phyloP scores from a whole-genome alignment of 2,888 invertebrate genomes.

The Limnephilus marmoratus region DNA sequence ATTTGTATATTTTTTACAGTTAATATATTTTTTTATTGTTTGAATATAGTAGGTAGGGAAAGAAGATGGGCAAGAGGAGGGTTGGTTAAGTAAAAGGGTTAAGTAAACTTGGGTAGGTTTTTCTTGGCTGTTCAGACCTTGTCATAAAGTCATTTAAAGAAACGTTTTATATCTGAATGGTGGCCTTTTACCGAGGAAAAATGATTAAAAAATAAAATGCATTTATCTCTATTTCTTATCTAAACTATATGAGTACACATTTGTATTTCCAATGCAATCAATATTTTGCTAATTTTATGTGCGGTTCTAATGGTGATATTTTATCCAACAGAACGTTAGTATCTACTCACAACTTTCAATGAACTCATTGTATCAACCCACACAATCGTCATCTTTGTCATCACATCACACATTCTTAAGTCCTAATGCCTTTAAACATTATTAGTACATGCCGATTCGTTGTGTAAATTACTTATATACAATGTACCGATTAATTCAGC shows the following conservation, averaged over 20 bases:
- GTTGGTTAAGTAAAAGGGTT: neutral
- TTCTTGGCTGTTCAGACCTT: too few species aligned
- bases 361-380: neutral
- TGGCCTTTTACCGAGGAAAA: too few species aligned
- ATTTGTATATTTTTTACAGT: too few species aligned
- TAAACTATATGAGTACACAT: too few species aligned
- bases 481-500: neutral
- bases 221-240: neutral
- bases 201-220: neutral
- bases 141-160: too few species aligned
- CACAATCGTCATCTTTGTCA: neutral
- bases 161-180: too few species aligned
- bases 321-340: neutral
- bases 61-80: too few species aligned
- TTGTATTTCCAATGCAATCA: neutral
- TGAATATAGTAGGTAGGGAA: too few species aligned
- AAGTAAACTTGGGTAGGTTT: too few species aligned
- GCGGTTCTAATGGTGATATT: too few species aligned
- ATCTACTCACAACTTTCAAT: neutral
- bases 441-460: neutral
- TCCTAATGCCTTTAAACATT: neutral
- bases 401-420: neutral
- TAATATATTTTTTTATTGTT: too few species aligned
- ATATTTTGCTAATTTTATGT: neutral
- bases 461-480: neutral